Percentiles rank a stretch among this genome's conserved stretches.
These are phyloP conservation scores for Drosophila antonietae DNA, from an alignment of 2,888 invertebrate genomes.

Conservation along the genomic window DNA sequence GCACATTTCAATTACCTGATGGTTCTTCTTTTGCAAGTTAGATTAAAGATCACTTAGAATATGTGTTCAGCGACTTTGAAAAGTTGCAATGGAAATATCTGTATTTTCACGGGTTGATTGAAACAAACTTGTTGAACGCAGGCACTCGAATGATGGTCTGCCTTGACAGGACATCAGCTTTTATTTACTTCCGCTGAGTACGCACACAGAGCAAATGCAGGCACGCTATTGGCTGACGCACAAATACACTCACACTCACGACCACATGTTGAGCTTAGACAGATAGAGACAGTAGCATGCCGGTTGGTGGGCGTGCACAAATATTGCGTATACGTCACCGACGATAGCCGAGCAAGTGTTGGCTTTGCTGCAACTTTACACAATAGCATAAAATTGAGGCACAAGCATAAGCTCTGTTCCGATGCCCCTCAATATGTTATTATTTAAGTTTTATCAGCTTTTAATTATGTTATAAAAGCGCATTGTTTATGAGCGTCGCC, in stretches of 20 bases:
- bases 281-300: conserved; percentile 20
- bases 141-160: conserved; percentile 78
- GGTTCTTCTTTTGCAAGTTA: not conserved
- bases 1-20: conserved; percentile 27
- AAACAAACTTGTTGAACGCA: conserved; percentile 70
- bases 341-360: conserved; percentile 25
- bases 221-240: conserved; percentile 65
- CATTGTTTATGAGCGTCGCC: conserved; percentile 61
- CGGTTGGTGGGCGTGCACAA: conserved; percentile 71
- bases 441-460: conserved; percentile 74
- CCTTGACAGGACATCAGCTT: conserved; percentile 76
- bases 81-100: not conserved
- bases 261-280: conserved; percentile 74
- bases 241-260: conserved; percentile 1
- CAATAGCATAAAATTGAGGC: conserved; percentile 32
- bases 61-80: not conserved
- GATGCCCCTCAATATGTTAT: conserved; percentile 62
- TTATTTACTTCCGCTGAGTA: conserved; percentile 72
- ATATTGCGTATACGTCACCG: conserved; percentile 71
- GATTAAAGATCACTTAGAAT: conserved; percentile 17
- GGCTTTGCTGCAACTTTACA: conserved; percentile 51
- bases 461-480: conserved; percentile 76
- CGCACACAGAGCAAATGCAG: conserved; percentile 42
- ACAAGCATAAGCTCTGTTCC: conserved; percentile 28
- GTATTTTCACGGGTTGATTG: conserved; percentile 31